Percentiles rank a stretch among this genome's conserved stretches.
Evolutionary conservation across 1,140 invertebrate species (phyloP).

Genomic region (Atta cephalotes): DNA sequence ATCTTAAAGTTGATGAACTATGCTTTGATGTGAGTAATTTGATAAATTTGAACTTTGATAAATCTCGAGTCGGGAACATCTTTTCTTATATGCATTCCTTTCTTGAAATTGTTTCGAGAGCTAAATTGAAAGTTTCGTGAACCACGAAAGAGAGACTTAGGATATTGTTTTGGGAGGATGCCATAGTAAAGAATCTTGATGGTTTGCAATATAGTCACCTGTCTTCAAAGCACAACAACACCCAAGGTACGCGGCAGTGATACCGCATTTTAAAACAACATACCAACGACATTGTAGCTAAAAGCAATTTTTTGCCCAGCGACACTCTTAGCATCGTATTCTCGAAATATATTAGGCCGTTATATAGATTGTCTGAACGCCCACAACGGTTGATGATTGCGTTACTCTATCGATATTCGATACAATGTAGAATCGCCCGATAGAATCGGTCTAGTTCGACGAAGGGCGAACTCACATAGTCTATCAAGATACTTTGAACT

Average conservation of each 20-base stretch:
- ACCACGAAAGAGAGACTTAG: background rate
- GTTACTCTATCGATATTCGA: constrained; percentile 72
- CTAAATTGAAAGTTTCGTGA: constrained; percentile 30
- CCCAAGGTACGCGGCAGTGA: background rate
- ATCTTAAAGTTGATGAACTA: constrained; percentile 10
- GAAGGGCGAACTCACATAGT: constrained; percentile 22
- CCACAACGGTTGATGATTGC: constrained; percentile 63
- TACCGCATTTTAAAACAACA: constrained; percentile 47
- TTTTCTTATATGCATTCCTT: background rate
- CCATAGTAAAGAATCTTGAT: constrained; percentile 26
- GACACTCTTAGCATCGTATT: constrained; percentile 44
- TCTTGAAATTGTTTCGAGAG: background rate
- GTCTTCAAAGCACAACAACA: constrained; percentile 19
- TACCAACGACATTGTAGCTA: constrained; percentile 16
- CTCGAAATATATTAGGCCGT: constrained; percentile 51
- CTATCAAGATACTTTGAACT: constrained; percentile 43
- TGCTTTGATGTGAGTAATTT: background rate
- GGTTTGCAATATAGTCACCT: background rate
- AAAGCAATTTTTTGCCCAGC: constrained; percentile 49
- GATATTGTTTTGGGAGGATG: background rate
- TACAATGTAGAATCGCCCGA: constrained; percentile 65
- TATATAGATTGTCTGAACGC: constrained; percentile 59
- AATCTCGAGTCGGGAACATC: background rate
- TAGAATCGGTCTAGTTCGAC: constrained; percentile 47
- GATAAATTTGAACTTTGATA: constrained; percentile 11